Base-by-base conservation (phyloP, 2,888 invertebrate species). In the Drosophila cracens region DNA sequence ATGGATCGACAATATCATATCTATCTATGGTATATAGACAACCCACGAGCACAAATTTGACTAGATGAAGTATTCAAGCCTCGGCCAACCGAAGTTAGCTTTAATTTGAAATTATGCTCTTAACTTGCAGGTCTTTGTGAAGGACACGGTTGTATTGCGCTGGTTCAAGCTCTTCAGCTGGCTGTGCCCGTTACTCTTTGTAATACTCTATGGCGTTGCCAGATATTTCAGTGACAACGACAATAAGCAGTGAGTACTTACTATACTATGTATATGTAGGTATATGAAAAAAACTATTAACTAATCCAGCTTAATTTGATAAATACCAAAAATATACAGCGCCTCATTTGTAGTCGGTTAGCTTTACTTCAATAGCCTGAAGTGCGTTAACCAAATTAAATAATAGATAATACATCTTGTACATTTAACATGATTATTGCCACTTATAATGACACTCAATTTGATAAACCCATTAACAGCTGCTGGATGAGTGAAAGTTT, bases 81-180 rank as follows among this genome's bases (percentile, higher is more conserved):
- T 57, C 57, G 43, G 21, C 16, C 31, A 43, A 1, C 21, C 43
- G 29, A 43, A 16, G 16, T 18, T 31, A 34, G n/a, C 46, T 10
- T 31, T 13, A 13, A 48, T 46, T 48, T 36, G 29, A 18, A 49
- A 49, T 1, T 27, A 49, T 48, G 13, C 13, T 16, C 27, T n/a
- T 16, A 10, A 11, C n/a, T 69, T 60, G 7, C 91, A 95, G 95
- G 94, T 97, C 21, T 97, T 97, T 91, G 95, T 96, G 43, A 94
- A 95, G 83, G 96, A 97, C 80, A 95, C 95, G 62, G 94, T 95
- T 58, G 95, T 96, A 4, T 94, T 96, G 94, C 94, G 94, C 60
- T 95, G 95, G 94, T 96, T 97, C 91, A 94, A 95, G 73, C 89
- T 94, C 0, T 92, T 96, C 48, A 96, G 97, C 53, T 97, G 97